A percentile compares a stretch with the other conserved stretches of the same genome.
phyloP scores from a whole-genome alignment of 1,140 invertebrate genomes.

The Triops cancriformis region DNA sequence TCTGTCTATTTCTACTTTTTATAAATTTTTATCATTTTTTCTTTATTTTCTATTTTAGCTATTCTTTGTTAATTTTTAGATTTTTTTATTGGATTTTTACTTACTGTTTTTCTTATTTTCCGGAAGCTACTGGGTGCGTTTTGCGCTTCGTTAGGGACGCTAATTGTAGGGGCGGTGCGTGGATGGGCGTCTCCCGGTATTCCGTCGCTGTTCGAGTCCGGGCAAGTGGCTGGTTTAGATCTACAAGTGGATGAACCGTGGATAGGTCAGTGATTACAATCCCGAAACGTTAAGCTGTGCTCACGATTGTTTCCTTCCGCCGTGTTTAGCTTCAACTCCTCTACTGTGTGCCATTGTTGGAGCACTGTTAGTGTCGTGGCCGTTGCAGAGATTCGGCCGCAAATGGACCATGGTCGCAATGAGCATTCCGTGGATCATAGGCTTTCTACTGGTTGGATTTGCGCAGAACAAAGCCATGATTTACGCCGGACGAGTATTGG shows the following conservation, averaged over 20 bases:
- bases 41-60: too few relatives aligned
- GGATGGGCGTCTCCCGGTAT: conserved; percentile 49
- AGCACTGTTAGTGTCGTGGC: conserved; percentile 28
- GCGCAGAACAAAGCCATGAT: conserved; percentile 32
- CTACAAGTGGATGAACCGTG: too few relatives aligned
- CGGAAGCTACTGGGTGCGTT: conserved; percentile 44
- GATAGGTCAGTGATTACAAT: too few relatives aligned
- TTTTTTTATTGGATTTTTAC: too few relatives aligned
- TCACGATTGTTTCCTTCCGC: too few relatives aligned
- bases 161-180: conserved; percentile 48
- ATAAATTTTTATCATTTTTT: too few relatives aligned
- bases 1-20: too few relatives aligned
- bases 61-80: too few relatives aligned
- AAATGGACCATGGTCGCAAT: conserved; percentile 37
- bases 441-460: conserved; percentile 39
- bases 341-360: conserved; percentile 24
- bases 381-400: conserved; percentile 40
- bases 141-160: conserved; percentile 46
- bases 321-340: conserved; percentile 19
- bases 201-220: conserved; percentile 41
- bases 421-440: conserved; percentile 38
- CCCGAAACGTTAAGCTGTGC: too few relatives aligned
- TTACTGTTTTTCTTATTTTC: too few relatives aligned
- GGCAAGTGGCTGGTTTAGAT: neutral
- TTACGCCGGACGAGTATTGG: conserved; percentile 53